Evolutionary conservation across 2,888 invertebrate genomes (phyloP).

Genomic region (Timema cristinae): DNA sequence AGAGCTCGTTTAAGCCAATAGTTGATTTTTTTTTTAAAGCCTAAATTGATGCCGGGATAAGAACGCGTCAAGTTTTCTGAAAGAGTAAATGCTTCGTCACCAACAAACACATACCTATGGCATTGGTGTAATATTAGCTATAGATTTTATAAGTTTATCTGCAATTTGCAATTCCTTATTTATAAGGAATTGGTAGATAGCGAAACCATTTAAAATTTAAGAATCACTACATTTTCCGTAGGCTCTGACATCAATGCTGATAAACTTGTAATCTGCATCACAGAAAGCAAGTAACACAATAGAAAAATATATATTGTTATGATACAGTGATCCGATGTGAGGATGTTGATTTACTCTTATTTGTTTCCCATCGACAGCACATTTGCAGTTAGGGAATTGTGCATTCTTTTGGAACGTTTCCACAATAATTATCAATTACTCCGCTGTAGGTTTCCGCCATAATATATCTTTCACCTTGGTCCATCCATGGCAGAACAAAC

Average conservation of each 20-base stretch:
- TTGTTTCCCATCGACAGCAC: neutral
- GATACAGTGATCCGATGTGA: neutral
- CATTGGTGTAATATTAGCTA: neutral
- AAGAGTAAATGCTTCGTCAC: neutral
- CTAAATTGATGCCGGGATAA: neutral
- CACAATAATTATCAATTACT: neutral
- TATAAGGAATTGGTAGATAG: neutral
- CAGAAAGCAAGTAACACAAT: slow-evolving; percentile 31
- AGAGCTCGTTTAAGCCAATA: neutral
- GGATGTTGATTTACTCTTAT: neutral
- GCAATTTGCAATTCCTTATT: neutral
- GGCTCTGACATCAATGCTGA: slow-evolving; percentile 18
- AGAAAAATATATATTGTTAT: slow-evolving; percentile 34
- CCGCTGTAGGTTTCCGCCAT: neutral
- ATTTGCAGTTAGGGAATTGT: neutral
- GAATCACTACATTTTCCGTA: slow-evolving; percentile 14
- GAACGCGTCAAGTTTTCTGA: neutral
- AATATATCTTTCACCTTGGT: neutral
- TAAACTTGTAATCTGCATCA: slow-evolving; percentile 21
- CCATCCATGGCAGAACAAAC: neutral
- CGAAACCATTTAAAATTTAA: neutral
- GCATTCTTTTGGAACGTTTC: neutral
- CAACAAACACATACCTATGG: slow-evolving; percentile 2
- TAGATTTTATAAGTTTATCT: neutral
- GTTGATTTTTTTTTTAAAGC: neutral